A percentile compares a stretch with the other conserved stretches of the same genome.
These are phyloP conservation scores for Cataglyphis rosenhaueri DNA, from an alignment of 2,888 invertebrate genomes.

Conservation along the genomic window DNA sequence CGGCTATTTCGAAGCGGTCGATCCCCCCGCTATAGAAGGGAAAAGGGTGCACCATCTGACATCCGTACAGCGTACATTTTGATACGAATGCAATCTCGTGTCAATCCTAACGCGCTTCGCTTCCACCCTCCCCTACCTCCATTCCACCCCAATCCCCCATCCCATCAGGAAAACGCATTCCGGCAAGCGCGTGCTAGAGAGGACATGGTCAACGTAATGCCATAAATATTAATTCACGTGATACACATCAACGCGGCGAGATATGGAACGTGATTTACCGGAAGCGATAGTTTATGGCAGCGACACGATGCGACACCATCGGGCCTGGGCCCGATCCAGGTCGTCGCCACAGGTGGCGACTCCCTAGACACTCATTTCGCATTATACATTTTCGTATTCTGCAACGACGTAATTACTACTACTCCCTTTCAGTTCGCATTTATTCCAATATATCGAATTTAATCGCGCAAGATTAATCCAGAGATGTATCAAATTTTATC, in stretches of 20 bases:
- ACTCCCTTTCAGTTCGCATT: background rate
- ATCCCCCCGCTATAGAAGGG: background rate
- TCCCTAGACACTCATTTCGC: slow-evolving; percentile 33
- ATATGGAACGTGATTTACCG: slow-evolving; percentile 54
- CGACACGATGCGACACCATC: slow-evolving; percentile 29
- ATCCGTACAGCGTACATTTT: slow-evolving; percentile 60
- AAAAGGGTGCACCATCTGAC: slow-evolving; percentile 38
- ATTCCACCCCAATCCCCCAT: background rate
- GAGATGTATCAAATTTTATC: background rate
- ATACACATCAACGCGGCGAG: slow-evolving; percentile 44
- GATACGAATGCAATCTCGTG: slow-evolving; percentile 63
- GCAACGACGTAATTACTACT: slow-evolving; percentile 10
- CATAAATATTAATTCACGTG: slow-evolving; percentile 55
- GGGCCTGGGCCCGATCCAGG: slow-evolving; percentile 27
- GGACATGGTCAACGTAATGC: slow-evolving; percentile 31
- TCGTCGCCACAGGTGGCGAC: slow-evolving; percentile 52
- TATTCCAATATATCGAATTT: background rate
- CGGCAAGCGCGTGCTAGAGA: slow-evolving; percentile 4
- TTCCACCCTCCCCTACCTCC: background rate
- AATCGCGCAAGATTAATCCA: background rate
- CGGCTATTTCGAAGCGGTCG: slow-evolving; percentile 45
- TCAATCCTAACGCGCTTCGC: slow-evolving; percentile 41
- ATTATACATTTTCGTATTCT: slow-evolving; percentile 27
- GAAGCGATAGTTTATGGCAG: slow-evolving; percentile 57
- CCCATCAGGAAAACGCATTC: slow-evolving; percentile 27